Conservation (phyloP, 2,113 vertebrate species). For the Podarcis raffonei region DNA sequence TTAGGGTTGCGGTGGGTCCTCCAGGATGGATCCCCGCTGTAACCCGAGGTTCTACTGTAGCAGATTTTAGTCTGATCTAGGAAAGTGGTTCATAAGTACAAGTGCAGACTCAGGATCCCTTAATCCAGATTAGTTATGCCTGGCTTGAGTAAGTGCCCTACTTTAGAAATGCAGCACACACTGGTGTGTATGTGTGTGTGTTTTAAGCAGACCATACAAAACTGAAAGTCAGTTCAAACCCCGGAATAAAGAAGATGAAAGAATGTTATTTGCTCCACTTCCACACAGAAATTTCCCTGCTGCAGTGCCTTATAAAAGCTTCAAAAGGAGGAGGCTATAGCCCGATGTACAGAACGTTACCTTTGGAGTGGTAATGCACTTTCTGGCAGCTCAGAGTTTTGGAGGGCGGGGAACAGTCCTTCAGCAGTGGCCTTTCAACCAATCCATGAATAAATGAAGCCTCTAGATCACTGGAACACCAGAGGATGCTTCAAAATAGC, state of each 20-base stretch:
- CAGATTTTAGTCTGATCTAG: not conserved
- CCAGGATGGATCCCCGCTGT: too few relatives aligned
- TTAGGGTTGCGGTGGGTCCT: too few relatives aligned
- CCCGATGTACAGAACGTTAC: slow-evolving; percentile 14
- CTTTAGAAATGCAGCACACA: not conserved
- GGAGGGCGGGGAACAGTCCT: slow-evolving; percentile 19
- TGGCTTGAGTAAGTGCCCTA: not conserved
- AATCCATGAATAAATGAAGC: slow-evolving; percentile 62
- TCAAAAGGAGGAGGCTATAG: not conserved
- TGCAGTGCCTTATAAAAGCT: not conserved
- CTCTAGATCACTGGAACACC: slow-evolving; percentile 57
- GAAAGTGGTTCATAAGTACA: not conserved
- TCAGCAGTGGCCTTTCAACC: slow-evolving; percentile 53
- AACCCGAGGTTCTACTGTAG: too few relatives aligned
- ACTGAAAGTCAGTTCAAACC: not conserved
- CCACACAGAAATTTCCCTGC: not conserved
- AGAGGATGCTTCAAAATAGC: slow-evolving; percentile 56
- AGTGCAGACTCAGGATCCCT: not conserved
- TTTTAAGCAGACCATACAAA: not conserved
- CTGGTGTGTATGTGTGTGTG: not conserved
- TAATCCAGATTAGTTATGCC: not conserved
- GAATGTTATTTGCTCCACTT: not conserved
- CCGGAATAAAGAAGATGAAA: not conserved
- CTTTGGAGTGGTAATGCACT: not conserved
- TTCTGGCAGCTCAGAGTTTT: not conserved